Evolutionary conservation across 2,888 invertebrate species (phyloP), one percentile per base, ranked within the genome.

Genomic region (Zaprionus bogoriensis): DNA sequence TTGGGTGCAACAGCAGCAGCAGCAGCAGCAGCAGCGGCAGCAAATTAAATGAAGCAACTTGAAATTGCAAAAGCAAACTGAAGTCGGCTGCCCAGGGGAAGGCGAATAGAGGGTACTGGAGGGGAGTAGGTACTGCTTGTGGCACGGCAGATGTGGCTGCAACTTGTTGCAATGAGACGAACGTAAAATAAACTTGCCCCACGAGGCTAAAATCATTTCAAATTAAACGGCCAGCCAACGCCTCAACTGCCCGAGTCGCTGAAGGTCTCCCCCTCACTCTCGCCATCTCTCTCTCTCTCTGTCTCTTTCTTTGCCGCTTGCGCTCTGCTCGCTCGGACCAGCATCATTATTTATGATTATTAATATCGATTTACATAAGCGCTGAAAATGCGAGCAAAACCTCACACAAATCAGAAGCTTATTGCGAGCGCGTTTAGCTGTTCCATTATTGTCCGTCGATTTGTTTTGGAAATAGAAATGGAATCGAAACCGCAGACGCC

Each of bases 381-480:
- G 70, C 81, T 74, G 71, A 63, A 72, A 75, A 75, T 71, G 54
- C 81, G 72, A 74, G 65, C 77, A 67, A 66, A 82, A 61, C 72
- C 80, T 69, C 81, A 77, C 81, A 80, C 79, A 80, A 80, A 80
- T 80, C 84, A 84, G 84, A 81, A 80, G 79, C 79, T 84, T 80
- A 80, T 84, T 80, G 84, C 39, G 64, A n/a, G 59, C 48, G n/a
- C 73, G 67, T 84, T 80, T 77, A 81, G 77, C 73, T 58, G 47
- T 73, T 62, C 77, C 78, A 75, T 84, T 81, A 84, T 83, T 67
- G n/a, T n/a, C n/a, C n/a, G n/a, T n/a, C n/a, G n/a, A n/a, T n/a
- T 4, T 25, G 2, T 25, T 25, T 5, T 4, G 3, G 6, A 12
- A 63, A 51, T 30, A 52, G 32, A 32, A 32, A 14, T 32, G 32